Percentiles rank a stretch among this genome's conserved stretches.
Evolutionary conservation across 2,888 invertebrate genomes (phyloP).

Genomic region (Leptarthrus brevirostris): DNA sequence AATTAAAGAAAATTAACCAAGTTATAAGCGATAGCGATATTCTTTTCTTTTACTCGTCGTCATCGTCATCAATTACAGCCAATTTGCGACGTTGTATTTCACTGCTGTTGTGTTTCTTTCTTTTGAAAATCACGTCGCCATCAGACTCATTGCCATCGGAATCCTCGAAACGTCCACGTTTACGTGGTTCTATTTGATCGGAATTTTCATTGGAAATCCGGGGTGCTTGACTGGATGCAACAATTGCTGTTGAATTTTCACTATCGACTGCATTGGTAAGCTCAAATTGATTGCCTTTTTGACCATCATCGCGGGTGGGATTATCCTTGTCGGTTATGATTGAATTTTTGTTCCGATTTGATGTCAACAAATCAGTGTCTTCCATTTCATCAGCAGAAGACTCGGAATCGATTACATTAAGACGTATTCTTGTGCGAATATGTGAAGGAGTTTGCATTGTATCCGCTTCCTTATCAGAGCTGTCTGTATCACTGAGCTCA

Average conservation of each 20-base stretch:
- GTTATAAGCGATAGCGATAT: no score
- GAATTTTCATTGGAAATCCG: background rate
- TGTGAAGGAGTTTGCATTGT: conserved; percentile 47
- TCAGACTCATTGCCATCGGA: conserved; percentile 32
- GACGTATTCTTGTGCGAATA: conserved; percentile 60
- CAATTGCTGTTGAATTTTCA: conserved; percentile 1
- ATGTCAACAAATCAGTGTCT: conserved; percentile 33
- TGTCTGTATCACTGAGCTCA: conserved; percentile 59
- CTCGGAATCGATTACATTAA: conserved; percentile 66
- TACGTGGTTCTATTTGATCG: conserved; percentile 17
- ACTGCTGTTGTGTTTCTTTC: conserved; percentile 25
- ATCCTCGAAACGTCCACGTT: conserved; percentile 47
- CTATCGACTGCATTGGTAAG: background rate
- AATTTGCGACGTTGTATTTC: background rate
- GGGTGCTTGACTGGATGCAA: conserved; percentile 7
- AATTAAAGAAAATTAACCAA: no score
- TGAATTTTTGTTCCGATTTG: conserved; percentile 7
- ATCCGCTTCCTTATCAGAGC: conserved; percentile 57
- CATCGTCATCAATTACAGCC: conserved; percentile 21
- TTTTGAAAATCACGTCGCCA: conserved; percentile 41
- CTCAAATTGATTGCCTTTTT: conserved; percentile 20
- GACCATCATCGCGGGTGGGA: background rate
- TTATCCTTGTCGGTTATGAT: background rate
- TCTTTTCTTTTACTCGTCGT: conserved; percentile 18
- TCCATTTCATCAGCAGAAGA: conserved; percentile 56